Base-by-base conservation (phyloP, 2,797 vertebrate genomes). In the Danio jaintianensis region DNA sequence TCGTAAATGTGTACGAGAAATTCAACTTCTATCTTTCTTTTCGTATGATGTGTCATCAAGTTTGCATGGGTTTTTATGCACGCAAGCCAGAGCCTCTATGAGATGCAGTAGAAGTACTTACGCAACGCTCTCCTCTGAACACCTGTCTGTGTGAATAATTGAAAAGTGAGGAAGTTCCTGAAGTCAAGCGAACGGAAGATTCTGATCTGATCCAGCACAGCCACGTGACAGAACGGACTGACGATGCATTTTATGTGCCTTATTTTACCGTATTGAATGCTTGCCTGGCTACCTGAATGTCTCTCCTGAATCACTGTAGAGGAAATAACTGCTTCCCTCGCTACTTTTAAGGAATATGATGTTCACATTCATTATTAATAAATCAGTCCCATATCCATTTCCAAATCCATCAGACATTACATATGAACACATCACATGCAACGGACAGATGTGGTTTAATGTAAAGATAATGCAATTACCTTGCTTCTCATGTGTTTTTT, bases 231-330 rank as follows among this genome's bases (percentile, higher is more conserved):
- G 36, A 62, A 66, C 58, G 42, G 20, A 53, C 74, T n/a, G 59
- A 64, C 43, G 55, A 66, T 78, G 59, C 42, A 47, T 70, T 66
- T 70, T 72, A 68, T 42, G 40, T 61, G 45, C 45, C 70, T 82
- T 62, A 53, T n/a, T 70, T 70, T 50, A 18, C 42, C 43, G 79
- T 73, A 77, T 82, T 78, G 79, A 85, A 80, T 82, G 67, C 61
- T 76, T 79, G 77, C 67, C 29, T 64, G 52, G 52, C 47, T 36
- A 76, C 42, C 48, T 52, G 62, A 56, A 63, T 71, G 48, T n/a
- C 22, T 84, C 22, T 66, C 40, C 55, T 61, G 50, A 75, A 56
- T 66, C 43, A 70, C 43, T 56, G 70, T 48, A 42, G 52, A 67
- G 74, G 15, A 50, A 67, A 38, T 45, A 48, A 77, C 0, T 18